A percentile compares a stretch with the other conserved stretches of the same genome.
Evolutionary conservation across 1,140 invertebrate genomes (phyloP).

Genomic region (Helicorthomorpha holstii): DNA sequence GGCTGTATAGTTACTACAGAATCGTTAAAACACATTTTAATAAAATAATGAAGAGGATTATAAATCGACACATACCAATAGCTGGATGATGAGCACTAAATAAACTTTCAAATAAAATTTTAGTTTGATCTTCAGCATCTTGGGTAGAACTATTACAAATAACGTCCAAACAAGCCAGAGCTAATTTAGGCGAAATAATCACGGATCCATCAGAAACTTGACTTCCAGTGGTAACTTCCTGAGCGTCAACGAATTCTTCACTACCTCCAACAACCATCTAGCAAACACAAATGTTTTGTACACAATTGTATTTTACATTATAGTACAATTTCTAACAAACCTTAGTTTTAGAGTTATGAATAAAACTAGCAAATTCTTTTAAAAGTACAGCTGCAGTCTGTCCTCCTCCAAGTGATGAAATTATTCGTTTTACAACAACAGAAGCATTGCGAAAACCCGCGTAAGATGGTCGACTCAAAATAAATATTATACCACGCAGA

Average conservation of each 20-base stretch:
- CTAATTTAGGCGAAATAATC: neutral
- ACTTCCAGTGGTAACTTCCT: too few relatives aligned
- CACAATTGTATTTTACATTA: too few relatives aligned
- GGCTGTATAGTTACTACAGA: neutral
- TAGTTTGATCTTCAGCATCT: neutral
- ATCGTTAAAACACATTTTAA: too few relatives aligned
- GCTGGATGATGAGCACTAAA: neutral
- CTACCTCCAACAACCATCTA: neutral
- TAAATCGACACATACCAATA: neutral
- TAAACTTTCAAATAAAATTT: neutral
- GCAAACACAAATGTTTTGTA: too few relatives aligned
- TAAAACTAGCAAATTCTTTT: conserved; percentile 36
- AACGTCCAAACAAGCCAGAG: neutral
- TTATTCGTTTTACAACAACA: conserved; percentile 23
- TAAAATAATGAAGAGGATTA: too few relatives aligned
- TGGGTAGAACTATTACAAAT: neutral
- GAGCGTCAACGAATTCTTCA: too few relatives aligned
- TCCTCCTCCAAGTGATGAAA: conserved; percentile 26
- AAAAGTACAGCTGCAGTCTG: conserved; percentile 35
- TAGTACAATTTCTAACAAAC: conserved; percentile 10
- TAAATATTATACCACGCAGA: conserved; percentile 41
- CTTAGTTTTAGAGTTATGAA: conserved; percentile 36
- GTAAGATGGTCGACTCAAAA: conserved; percentile 31
- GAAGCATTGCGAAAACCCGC: conserved; percentile 18
- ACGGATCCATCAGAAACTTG: neutral